phyloP scores from a whole-genome alignment of 2,113 vertebrate species.

The Tautogolabrus adspersus region DNA sequence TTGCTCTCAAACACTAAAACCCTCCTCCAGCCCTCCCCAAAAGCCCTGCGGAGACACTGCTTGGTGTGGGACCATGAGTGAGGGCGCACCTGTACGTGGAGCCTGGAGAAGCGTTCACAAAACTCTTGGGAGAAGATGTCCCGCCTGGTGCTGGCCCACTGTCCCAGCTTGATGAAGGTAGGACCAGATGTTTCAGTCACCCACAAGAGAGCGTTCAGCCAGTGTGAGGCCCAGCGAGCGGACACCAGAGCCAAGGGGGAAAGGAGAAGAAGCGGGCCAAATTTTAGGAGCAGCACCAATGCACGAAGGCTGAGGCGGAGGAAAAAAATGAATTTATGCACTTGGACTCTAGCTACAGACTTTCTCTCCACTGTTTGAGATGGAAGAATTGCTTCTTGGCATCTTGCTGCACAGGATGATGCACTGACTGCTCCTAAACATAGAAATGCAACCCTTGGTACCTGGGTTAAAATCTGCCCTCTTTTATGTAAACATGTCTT shows the following conservation, averaged over 20 bases:
- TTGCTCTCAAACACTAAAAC: slow-evolving; percentile 87
- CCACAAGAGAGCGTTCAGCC: slow-evolving; percentile 89
- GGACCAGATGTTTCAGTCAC: slow-evolving; percentile 91
- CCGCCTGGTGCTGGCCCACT: slow-evolving; percentile 95
- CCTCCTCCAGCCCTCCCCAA: slow-evolving; percentile 88
- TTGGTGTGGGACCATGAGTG: slow-evolving; percentile 92
- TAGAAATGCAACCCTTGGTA: slow-evolving; percentile 80
- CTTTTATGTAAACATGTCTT: slow-evolving; percentile 39
- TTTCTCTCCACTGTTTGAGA: slow-evolving; percentile 52
- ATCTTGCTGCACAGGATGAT: slow-evolving; percentile 32
- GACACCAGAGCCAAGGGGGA: slow-evolving; percentile 88
- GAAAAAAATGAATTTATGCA: slow-evolving; percentile 78
- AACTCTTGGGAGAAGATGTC: slow-evolving; percentile 93
- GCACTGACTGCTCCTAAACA: slow-evolving; percentile 71
- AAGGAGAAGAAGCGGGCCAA: slow-evolving; percentile 89
- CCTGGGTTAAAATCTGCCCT: slow-evolving; percentile 58
- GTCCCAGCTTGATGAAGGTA: slow-evolving; percentile 93
- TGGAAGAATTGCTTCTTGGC: slow-evolving; percentile 62
- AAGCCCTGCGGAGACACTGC: slow-evolving; percentile 85
- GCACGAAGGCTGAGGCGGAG: slow-evolving; percentile 85
- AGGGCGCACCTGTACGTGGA: slow-evolving; percentile 89
- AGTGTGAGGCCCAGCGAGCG: slow-evolving; percentile 68
- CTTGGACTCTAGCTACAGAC: slow-evolving; percentile 79
- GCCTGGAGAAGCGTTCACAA: slow-evolving; percentile 89
- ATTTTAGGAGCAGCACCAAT: slow-evolving; percentile 87